A percentile compares a stretch with the other conserved stretches of the same genome.
phyloP scores from a whole-genome alignment of 2,888 invertebrate species.

The Entomobrya proxima region DNA sequence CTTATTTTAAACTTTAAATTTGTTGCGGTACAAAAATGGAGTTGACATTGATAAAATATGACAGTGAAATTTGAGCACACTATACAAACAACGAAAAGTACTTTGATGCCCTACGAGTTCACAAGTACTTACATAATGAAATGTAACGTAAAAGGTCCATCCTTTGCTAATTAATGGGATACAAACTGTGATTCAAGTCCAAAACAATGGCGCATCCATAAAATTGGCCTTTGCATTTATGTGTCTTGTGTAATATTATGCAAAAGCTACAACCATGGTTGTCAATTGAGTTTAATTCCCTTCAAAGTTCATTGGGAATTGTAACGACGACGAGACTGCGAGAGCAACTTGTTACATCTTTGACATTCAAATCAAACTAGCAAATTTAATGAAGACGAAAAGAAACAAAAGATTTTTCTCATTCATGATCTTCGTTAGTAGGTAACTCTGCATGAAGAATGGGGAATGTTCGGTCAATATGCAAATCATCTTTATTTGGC shows the following conservation, averaged over 20 bases:
- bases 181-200: slow-evolving; percentile 31
- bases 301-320: slow-evolving; percentile 35
- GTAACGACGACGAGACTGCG: not conserved
- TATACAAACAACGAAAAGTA: not conserved
- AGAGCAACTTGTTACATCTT: not conserved
- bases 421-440: not conserved
- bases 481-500: not conserved
- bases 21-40: slow-evolving; percentile 11
- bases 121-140: not conserved
- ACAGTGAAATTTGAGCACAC: slow-evolving; percentile 25
- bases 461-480: not conserved
- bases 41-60: slow-evolving; percentile 45
- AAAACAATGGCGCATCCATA: slow-evolving; percentile 33
- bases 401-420: not conserved
- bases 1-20: slow-evolving; percentile 16
- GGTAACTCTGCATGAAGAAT: not conserved
- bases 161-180: slow-evolving; percentile 48
- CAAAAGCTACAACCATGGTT: not conserved
- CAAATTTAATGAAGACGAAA: not conserved
- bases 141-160: slow-evolving; percentile 33
- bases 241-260: not conserved
- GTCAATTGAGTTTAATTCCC: slow-evolving; percentile 16
- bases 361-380: slow-evolving; percentile 8
- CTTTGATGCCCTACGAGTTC: not conserved
- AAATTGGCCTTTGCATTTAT: slow-evolving; percentile 35